phyloP scores from a whole-genome alignment of 2,888 invertebrate genomes.

The Dendrolimus pini region DNA sequence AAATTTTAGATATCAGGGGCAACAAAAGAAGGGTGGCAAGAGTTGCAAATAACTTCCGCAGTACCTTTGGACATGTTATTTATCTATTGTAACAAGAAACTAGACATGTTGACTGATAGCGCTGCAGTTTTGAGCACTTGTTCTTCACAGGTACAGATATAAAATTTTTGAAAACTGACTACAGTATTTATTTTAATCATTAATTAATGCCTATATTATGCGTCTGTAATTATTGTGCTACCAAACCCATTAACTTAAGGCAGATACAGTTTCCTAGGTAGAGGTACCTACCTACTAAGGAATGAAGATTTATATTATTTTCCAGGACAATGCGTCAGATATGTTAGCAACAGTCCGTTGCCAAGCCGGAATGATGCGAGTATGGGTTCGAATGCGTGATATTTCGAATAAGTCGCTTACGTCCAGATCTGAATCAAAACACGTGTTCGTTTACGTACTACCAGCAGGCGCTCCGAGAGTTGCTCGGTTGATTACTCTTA shows the following conservation, averaged over 20 bases:
- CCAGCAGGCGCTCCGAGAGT: conserved; percentile 65
- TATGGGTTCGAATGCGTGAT: conserved; percentile 90
- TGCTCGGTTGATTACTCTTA: conserved; percentile 47
- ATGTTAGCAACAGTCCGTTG: conserved; percentile 91
- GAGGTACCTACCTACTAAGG: too few relatives aligned
- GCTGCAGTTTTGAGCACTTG: conserved; percentile 61
- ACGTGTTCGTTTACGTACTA: conserved; percentile 50
- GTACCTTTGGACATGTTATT: conserved; percentile 65
- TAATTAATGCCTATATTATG: too few relatives aligned
- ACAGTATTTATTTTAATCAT: too few relatives aligned
- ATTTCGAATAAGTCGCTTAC: conserved; percentile 33
- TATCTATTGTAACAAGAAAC: conserved; percentile 47
- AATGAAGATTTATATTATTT: not conserved
- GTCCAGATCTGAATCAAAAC: conserved; percentile 36
- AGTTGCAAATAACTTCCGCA: conserved; percentile 51
- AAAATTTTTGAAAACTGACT: too few relatives aligned
- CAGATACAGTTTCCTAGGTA: too few relatives aligned
- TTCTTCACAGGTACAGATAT: conserved; percentile 43
- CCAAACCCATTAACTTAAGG: too few relatives aligned
- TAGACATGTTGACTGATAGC: conserved; percentile 56
- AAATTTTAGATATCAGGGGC: conserved; percentile 48
- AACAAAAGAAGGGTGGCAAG: conserved; percentile 57
- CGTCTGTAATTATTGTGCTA: too few relatives aligned
- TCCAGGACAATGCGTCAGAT: conserved; percentile 36
- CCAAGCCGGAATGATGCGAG: conserved; percentile 92